A percentile compares a stretch with the other conserved stretches of the same genome.
phyloP scores from a whole-genome alignment of 2,113 vertebrate genomes.

The Periophthalmus modestus region DNA sequence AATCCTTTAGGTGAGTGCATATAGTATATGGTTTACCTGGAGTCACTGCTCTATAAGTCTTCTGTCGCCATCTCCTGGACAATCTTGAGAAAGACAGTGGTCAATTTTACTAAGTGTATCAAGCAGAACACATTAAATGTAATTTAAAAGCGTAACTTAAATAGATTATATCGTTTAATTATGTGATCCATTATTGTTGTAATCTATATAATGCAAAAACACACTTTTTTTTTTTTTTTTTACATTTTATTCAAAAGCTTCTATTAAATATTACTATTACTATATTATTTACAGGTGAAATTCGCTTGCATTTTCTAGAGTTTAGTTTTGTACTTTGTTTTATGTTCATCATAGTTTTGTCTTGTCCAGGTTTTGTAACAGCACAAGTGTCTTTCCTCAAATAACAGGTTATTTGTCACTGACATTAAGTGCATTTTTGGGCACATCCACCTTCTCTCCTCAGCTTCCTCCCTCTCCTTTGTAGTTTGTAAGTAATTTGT shows the following conservation, averaged over 20 bases:
- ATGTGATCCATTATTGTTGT: not conserved
- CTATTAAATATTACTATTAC: not conserved
- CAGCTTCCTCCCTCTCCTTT: not conserved
- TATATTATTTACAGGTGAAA: not conserved
- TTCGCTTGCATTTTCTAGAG: not conserved
- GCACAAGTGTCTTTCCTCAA: too few species aligned
- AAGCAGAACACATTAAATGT: too few species aligned
- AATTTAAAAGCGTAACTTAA: too few species aligned
- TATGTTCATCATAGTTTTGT: not conserved
- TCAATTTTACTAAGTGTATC: too few species aligned
- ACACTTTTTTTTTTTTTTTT: too few species aligned
- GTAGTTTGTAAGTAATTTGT: too few species aligned
- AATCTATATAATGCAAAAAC: not conserved
- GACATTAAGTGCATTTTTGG: not conserved
- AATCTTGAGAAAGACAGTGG: not conserved
- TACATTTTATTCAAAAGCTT: constrained; percentile 40
- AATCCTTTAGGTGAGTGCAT: too few species aligned
- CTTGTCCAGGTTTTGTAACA: not conserved
- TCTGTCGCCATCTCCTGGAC: constrained; percentile 57
- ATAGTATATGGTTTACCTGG: too few species aligned
- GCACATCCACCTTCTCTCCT: not conserved
- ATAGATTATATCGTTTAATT: too few species aligned
- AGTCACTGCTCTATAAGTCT: not conserved
- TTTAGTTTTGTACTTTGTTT: not conserved
- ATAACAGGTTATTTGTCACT: too few species aligned